Conservation (phyloP, 2,797 vertebrate species). For the Gallinago solitaria region DNA sequence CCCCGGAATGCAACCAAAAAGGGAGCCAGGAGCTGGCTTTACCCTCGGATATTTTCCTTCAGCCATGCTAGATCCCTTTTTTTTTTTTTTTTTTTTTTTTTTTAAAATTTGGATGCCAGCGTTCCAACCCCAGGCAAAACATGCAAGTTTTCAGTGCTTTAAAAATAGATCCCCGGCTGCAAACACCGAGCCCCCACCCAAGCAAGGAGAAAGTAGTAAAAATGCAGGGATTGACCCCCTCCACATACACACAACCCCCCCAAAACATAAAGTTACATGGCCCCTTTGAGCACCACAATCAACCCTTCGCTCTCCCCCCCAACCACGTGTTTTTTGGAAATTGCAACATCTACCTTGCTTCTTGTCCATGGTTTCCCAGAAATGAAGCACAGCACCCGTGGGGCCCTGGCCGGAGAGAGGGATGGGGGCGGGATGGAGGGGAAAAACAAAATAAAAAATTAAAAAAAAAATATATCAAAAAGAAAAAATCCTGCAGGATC, state of each 20-base stretch:
- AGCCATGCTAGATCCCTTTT: background rate
- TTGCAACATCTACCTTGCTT: conserved; percentile 76
- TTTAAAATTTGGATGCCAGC: background rate
- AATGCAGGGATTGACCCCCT: background rate
- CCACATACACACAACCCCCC: no score
- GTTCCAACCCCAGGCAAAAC: background rate
- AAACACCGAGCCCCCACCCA: background rate
- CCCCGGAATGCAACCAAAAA: background rate
- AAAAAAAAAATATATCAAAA: no score
- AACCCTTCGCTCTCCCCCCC: background rate
- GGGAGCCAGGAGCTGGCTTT: background rate
- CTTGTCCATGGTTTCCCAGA: conserved; percentile 77
- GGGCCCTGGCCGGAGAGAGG: conserved; percentile 6
- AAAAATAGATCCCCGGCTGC: background rate
- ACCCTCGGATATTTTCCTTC: background rate
- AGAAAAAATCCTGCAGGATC: background rate
- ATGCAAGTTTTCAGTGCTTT: background rate
- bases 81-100: background rate
- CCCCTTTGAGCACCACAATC: background rate
- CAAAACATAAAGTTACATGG: background rate
- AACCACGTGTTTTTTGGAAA: conserved; percentile 38
- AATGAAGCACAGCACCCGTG: conserved; percentile 45
- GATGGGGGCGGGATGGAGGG: background rate
- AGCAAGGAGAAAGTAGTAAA: background rate
- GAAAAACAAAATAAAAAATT: background rate